phyloP scores from a whole-genome alignment of 2,113 vertebrate genomes.

The Salminus brasiliensis region DNA sequence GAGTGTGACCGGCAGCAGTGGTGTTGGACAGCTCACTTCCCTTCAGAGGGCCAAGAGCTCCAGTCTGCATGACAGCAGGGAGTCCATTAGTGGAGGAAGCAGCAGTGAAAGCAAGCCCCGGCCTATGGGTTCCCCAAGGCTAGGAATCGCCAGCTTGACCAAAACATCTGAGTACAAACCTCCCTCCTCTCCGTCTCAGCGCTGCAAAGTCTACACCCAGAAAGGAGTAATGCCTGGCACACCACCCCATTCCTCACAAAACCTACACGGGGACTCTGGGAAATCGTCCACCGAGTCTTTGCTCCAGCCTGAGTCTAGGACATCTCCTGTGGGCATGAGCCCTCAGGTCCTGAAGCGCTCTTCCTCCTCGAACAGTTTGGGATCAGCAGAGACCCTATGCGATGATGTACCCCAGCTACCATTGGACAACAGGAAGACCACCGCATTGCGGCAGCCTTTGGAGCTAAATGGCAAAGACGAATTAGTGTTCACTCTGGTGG shows the following conservation, averaged over 20 bases:
- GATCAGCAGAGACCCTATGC: constrained; percentile 73
- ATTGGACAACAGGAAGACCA: constrained; percentile 80
- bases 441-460: constrained; percentile 82
- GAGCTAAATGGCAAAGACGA: constrained; percentile 85
- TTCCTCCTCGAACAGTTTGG: constrained; percentile 77
- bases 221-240: constrained; percentile 89
- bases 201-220: constrained; percentile 97
- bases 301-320: constrained; percentile 82
- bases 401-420: constrained; percentile 73
- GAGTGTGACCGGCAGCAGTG: constrained; percentile 82
- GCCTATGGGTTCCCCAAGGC: constrained; percentile 89
- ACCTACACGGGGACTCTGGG: constrained; percentile 79
- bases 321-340: constrained; percentile 92
- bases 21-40: constrained; percentile 67
- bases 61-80: constrained; percentile 84
- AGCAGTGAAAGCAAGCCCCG: constrained; percentile 85
- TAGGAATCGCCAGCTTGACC: constrained; percentile 92
- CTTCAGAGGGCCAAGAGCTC: constrained; percentile 78
- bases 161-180: constrained; percentile 95
- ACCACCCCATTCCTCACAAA: constrained; percentile 75
- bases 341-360: constrained; percentile 85
- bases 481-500: constrained; percentile 84
- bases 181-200: constrained; percentile 88
- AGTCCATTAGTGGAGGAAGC: constrained; percentile 77
- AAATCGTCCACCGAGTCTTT: constrained; percentile 80